phyloP scores from a whole-genome alignment of 2,113 vertebrate genomes.

The Carollia perspicillata region DNA sequence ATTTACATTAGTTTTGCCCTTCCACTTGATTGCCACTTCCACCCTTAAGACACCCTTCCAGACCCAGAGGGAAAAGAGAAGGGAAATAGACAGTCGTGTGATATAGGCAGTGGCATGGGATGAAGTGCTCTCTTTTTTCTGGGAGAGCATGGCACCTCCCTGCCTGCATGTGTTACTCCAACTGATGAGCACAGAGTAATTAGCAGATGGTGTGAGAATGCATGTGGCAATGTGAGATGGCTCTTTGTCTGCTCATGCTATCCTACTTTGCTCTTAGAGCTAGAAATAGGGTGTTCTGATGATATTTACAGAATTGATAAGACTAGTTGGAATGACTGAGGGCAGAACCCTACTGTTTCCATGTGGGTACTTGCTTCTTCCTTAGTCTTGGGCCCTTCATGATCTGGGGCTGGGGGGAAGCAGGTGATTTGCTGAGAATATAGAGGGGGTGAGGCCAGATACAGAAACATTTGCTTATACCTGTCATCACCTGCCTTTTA shows the following conservation, averaged over 20 bases:
- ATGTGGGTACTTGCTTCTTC: not conserved
- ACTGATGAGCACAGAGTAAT: not conserved
- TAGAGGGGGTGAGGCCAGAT: not conserved
- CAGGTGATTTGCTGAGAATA: not conserved
- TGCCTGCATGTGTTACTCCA: not conserved
- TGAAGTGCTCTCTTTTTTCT: not conserved
- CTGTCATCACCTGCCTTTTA: not conserved
- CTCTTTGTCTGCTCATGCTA: not conserved
- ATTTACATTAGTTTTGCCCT: not conserved
- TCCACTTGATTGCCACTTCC: not conserved
- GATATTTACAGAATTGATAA: not conserved
- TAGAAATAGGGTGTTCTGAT: not conserved
- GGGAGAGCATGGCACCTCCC: not conserved
- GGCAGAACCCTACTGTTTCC: not conserved
- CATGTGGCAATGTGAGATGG: not conserved
- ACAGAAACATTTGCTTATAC: not conserved
- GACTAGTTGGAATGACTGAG: not conserved
- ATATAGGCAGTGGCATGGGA: not conserved
- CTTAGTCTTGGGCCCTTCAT: not conserved
- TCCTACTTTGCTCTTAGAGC: not conserved
- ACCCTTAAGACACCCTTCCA: not conserved
- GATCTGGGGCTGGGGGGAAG: not conserved
- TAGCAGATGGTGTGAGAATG: not conserved
- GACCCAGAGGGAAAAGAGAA: not conserved
- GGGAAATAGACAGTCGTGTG: not conserved